Base-by-base conservation (phyloP, 2,797 vertebrate species). In the Falco novaeseelandiae region DNA sequence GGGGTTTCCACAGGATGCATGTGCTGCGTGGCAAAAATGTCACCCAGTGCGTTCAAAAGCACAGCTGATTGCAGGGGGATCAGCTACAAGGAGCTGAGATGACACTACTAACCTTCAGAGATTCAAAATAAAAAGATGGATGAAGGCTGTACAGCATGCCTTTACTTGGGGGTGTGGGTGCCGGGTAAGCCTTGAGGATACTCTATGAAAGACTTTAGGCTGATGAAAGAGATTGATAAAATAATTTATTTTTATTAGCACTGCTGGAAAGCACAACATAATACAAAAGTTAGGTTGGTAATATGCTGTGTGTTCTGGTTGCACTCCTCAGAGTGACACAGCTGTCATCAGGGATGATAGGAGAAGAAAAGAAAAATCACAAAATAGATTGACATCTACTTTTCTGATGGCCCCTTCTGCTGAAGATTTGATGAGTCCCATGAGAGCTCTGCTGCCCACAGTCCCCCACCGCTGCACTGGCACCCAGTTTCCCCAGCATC, bases 261-360 rank as follows among this genome's bases (percentile, higher is more conserved):
- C 17, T 88, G 36, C 55, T 44, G 54, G 71, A 92, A 89, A 91
- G 7, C 25, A 67, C 21, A 62, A 54, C 5, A 8, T n/a, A 42
- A 67, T 49, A 10, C 19, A 66, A 69, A 71, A 29, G 8, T 44
- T 63, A 20, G 0, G 0, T 23, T 72, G 49, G 8, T 52, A 67
- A 36, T 48, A 69, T 8, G 7, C 4, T 76, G n/a, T 63, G 8
- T 54, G 8, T 79, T 40, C 44, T 63, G 40, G 34, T 12, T 34
- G 46, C 15, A 12, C 27, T 89, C 23, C 36, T 72, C 29, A 70
- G 54, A 79, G 7, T 2, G 2, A 67, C 40, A 57, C 4, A 57
- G 14, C 10, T 83, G 12, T 13, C 38, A 18, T 30, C 30, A 52
- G 78, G 29, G 36, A 49, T 2, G 6, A 32, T 0, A 0, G 0